A percentile compares a stretch with the other conserved stretches of the same genome.
These are phyloP conservation scores for Conus ventricosus DNA, from an alignment of 1,140 invertebrate species.

Conservation along the genomic window DNA sequence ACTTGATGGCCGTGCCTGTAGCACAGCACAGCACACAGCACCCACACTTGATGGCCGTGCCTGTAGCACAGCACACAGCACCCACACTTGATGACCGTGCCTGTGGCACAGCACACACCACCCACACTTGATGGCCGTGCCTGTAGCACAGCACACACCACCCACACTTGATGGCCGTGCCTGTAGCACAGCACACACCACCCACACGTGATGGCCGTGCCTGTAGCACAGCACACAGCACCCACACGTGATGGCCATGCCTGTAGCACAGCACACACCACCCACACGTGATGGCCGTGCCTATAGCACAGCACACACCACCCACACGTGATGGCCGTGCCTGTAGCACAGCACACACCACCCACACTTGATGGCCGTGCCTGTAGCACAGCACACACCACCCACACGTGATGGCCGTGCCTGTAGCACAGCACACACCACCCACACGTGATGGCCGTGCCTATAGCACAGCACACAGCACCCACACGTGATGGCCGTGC, in stretches of 20 bases:
- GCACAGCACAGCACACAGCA: background rate
- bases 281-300: background rate
- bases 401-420: background rate
- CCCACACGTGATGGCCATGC: background rate
- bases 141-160: background rate
- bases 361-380: background rate
- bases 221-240: background rate
- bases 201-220: background rate
- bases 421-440: background rate
- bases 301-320: background rate
- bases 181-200: background rate
- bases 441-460: background rate
- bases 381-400: background rate
- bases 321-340: background rate
- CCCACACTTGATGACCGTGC: background rate
- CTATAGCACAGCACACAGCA: background rate
- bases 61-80: background rate
- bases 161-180: background rate
- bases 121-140: background rate
- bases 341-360: background rate
- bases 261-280: background rate
- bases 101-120: background rate
- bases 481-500: background rate
- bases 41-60: background rate
- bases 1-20: background rate